Evolutionary conservation across 1,140 invertebrate genomes (phyloP), one percentile per base, ranked within the genome.

Genomic region (Gonatopus flavifemur): DNA sequence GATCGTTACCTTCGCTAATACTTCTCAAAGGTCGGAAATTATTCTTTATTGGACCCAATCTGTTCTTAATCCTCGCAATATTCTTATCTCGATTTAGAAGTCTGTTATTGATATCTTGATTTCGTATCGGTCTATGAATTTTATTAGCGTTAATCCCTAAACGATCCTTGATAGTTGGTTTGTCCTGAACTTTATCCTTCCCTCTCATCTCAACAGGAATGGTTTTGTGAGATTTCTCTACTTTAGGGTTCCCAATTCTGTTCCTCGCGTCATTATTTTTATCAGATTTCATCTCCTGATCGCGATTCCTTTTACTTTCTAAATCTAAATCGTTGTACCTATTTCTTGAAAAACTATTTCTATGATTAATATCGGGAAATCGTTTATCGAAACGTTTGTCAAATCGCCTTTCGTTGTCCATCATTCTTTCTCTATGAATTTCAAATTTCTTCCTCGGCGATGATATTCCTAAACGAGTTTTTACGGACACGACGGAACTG

Each of bases 1-100:
- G 47, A 67, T 84, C 81, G 13, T 83, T 80, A 12, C 79, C 75
- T 8, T 58, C 49, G 25, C 35, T 55, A 13, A 19, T 60, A 40
- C 47, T 41, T 22, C 8, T 64, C 56, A 31, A 57, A 20, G 52
- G 66, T 56, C 30, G 68, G 59, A 62, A 80, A 59, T 73, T 66
- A 25, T 67, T 79, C 38, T 68, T 70, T 38, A 80, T 63, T 20
- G 78, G 75, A 52, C 74, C 75, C 21, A 78, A 46, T 68, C 82
- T 48, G 57, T 79, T 57, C 66, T 77, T 73, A n/a, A n/a, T n/a
- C n/a, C n/a, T n/a, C n/a, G n/a, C n/a, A 52, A 78, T 37, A 69
- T 81, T 77, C 66, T 81, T 67, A 64, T 70, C 74, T 63, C 70
- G 62, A 59, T 60, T 52, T 49, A 58, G 0, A n/a, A n/a, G n/a